These are phyloP conservation scores for Idaea aversata DNA, from an alignment of 2,888 invertebrate genomes.

Conservation along the genomic window DNA sequence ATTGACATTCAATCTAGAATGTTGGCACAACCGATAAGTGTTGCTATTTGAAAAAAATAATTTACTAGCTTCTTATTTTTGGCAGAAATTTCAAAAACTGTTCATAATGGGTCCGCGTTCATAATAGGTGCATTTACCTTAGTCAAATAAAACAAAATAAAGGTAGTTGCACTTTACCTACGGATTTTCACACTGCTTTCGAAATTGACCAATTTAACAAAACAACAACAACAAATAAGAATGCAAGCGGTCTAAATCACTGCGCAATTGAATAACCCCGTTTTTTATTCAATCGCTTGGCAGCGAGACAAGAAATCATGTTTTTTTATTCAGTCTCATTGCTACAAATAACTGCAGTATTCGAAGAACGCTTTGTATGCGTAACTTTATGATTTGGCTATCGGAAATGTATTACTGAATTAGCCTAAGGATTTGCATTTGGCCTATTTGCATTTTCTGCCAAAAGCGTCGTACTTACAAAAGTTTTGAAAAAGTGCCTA, in stretches of 20 bases:
- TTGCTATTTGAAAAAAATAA: too few relatives aligned
- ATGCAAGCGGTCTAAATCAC: constrained; percentile 35
- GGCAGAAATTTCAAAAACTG: too few relatives aligned
- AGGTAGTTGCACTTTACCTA: neutral
- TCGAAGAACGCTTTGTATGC: neutral
- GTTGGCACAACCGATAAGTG: too few relatives aligned
- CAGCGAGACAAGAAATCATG: constrained; percentile 65
- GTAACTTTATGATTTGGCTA: constrained; percentile 6
- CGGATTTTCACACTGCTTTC: neutral
- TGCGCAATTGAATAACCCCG: constrained; percentile 59
- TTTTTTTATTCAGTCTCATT: constrained; percentile 44
- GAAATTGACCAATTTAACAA: constrained; percentile 4
- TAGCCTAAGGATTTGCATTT: neutral
- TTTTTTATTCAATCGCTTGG: constrained; percentile 69
- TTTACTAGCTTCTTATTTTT: too few relatives aligned
- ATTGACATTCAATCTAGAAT: too few relatives aligned
- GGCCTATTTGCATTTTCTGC: neutral
- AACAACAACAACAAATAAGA: constrained; percentile 9
- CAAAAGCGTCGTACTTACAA: too few relatives aligned
- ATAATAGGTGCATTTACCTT: too few relatives aligned
- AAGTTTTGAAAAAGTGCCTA: too few relatives aligned
- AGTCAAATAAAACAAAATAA: neutral
- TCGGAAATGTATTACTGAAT: neutral
- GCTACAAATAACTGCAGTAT: constrained; percentile 16
- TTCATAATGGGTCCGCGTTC: too few relatives aligned